Percentiles rank a stretch among this genome's conserved stretches.
Conservation (phyloP, 1,140 invertebrate species). For the Dufourea novaeangliae region DNA sequence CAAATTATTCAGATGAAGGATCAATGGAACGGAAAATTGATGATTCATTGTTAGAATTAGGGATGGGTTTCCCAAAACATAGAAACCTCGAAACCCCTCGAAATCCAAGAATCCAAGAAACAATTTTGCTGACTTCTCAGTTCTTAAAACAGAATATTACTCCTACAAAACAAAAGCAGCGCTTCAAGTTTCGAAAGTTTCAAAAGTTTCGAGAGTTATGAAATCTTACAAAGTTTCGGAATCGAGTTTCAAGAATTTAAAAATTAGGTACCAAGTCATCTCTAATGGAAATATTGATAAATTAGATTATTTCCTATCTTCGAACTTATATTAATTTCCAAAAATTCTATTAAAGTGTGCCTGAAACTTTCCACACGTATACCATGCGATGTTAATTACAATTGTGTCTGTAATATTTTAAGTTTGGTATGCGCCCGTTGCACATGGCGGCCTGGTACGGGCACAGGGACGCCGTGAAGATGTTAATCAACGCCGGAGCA, state of each 20-base stretch:
- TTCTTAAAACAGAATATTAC: too few species aligned
- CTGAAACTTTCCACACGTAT: not conserved
- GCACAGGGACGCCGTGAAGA: slow-evolving; percentile 87
- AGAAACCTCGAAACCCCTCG: too few species aligned
- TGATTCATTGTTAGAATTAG: not conserved
- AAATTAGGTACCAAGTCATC: too few species aligned
- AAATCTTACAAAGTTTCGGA: too few species aligned
- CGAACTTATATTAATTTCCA: too few species aligned
- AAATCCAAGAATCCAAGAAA: too few species aligned
- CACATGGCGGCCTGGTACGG: slow-evolving; percentile 92
- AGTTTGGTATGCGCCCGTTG: slow-evolving; percentile 92
- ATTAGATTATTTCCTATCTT: too few species aligned
- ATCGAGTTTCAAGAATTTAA: too few species aligned
- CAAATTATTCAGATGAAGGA: not conserved
- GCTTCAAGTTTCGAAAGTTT: not conserved
- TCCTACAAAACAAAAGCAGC: too few species aligned
- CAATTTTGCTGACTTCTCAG: too few species aligned
- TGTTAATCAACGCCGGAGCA: slow-evolving; percentile 88
- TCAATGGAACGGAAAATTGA: not conserved
- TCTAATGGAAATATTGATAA: too few species aligned
- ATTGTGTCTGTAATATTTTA: slow-evolving; percentile 36
- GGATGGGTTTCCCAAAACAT: too few species aligned
- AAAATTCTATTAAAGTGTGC: not conserved
- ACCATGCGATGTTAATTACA: not conserved
- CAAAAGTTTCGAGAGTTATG: not conserved